A percentile compares a stretch with the other conserved stretches of the same genome.
These are phyloP conservation scores for Microcebus griseorufus DNA, from an alignment of 2,113 vertebrate genomes.

Conservation along the genomic window DNA sequence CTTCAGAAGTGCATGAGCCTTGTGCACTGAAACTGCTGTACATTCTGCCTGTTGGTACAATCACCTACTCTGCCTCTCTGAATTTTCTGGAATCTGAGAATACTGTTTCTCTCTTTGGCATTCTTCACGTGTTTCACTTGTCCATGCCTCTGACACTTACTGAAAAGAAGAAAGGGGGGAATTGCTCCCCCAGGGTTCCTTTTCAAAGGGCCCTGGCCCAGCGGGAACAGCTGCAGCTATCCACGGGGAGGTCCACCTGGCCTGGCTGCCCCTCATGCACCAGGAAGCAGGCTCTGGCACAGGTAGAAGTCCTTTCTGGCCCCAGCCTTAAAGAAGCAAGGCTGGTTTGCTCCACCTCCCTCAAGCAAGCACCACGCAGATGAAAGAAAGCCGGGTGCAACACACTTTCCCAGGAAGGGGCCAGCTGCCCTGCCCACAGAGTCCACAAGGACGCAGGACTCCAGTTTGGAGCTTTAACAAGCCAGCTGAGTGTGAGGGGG, in stretches of 20 bases:
- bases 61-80: background rate
- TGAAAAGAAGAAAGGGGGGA: conserved; percentile 63
- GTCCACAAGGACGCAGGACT: conserved; percentile 72
- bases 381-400: conserved; percentile 73
- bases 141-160: conserved; percentile 47
- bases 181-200: conserved; percentile 48
- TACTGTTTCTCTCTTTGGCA: conserved; percentile 61
- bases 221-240: conserved; percentile 53
- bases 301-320: conserved; percentile 71
- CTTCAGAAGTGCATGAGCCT: background rate
- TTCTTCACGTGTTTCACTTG: conserved; percentile 63
- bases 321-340: background rate
- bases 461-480: conserved; percentile 78
- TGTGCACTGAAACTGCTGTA: background rate
- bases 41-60: background rate
- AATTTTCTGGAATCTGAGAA: conserved; percentile 61
- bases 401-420: conserved; percentile 67
- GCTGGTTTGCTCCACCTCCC: conserved; percentile 71
- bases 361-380: conserved; percentile 54
- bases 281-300: conserved; percentile 59
- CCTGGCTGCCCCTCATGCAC: background rate
- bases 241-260: conserved; percentile 9
- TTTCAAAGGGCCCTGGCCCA: conserved; percentile 59
- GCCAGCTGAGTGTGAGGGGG: conserved; percentile 79
- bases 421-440: conserved; percentile 76